These are phyloP conservation scores for Pachypsylla venusta DNA, from an alignment of 1,140 invertebrate species.

Conservation along the genomic window DNA sequence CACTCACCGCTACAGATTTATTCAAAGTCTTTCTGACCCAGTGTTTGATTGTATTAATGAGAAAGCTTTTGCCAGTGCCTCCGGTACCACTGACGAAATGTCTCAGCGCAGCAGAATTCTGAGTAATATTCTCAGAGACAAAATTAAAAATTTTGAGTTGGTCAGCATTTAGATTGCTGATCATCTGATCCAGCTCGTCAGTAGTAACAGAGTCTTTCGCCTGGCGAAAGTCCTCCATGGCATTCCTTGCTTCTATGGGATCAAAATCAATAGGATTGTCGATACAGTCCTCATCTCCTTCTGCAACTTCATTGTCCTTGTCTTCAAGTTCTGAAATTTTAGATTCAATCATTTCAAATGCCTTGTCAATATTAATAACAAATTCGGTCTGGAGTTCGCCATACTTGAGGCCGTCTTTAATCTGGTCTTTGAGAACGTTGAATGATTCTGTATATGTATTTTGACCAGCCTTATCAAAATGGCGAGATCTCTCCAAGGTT, in stretches of 20 bases:
- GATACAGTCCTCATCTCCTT: too few species aligned
- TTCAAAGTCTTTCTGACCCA: slow-evolving; percentile 18
- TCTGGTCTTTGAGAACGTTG: background rate
- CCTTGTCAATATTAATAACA: slow-evolving; percentile 18
- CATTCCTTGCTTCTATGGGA: too few species aligned
- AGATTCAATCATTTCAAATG: slow-evolving; percentile 16
- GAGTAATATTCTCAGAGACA: slow-evolving; percentile 1
- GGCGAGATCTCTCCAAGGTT: slow-evolving; percentile 10
- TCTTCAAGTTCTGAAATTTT: slow-evolving; percentile 14
- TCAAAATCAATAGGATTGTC: too few species aligned
- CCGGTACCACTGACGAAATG: slow-evolving; percentile 16
- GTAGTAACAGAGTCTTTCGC: too few species aligned
- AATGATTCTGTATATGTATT: slow-evolving; percentile 11
- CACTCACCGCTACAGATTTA: slow-evolving; percentile 22
- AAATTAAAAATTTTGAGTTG: too few species aligned
- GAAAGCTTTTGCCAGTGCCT: slow-evolving; percentile 23
- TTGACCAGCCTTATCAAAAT: background rate
- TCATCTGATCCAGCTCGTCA: too few species aligned
- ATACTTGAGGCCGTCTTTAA: slow-evolving; percentile 15
- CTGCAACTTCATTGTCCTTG: background rate
- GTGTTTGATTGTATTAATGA: slow-evolving; percentile 19
- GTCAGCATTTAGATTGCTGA: too few species aligned
- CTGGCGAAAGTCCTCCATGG: too few species aligned
- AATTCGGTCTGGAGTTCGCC: slow-evolving; percentile 21
- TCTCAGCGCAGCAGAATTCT: background rate